These are phyloP conservation scores for Aspidoscelis tigris DNA, from an alignment of 2,113 vertebrate species.

Conservation along the genomic window DNA sequence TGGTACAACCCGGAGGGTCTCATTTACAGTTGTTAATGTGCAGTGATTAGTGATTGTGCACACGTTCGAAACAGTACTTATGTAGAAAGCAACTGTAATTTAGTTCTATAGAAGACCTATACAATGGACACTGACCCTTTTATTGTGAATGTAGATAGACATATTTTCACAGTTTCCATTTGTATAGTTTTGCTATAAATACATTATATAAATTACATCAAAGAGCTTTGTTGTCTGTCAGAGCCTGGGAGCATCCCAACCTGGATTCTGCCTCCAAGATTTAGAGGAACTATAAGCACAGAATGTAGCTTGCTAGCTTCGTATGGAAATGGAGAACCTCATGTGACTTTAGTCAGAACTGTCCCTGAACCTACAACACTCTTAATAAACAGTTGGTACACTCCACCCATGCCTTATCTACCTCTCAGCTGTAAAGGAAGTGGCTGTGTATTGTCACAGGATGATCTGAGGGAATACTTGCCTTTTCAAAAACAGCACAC, in stretches of 20 bases:
- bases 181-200: neutral
- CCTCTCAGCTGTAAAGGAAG: conserved; percentile 3
- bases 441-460: neutral
- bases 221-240: neutral
- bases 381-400: neutral
- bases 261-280: neutral
- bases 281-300: neutral
- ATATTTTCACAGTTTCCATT: too few species aligned
- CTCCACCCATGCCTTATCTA: neutral
- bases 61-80: too few species aligned
- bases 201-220: neutral
- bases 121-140: neutral
- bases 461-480: neutral
- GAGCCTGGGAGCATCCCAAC: neutral
- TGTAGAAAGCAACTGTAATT: neutral
- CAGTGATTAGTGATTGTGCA: neutral
- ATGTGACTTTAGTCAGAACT: neutral
- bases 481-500: neutral
- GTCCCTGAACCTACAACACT: neutral
- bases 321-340: neutral
- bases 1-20: too few species aligned
- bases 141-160: neutral
- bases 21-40: too few species aligned
- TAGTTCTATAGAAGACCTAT: too few species aligned
- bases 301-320: neutral